Base-by-base conservation (phyloP, 2,797 vertebrate species). In the Nyctalus aviator region DNA sequence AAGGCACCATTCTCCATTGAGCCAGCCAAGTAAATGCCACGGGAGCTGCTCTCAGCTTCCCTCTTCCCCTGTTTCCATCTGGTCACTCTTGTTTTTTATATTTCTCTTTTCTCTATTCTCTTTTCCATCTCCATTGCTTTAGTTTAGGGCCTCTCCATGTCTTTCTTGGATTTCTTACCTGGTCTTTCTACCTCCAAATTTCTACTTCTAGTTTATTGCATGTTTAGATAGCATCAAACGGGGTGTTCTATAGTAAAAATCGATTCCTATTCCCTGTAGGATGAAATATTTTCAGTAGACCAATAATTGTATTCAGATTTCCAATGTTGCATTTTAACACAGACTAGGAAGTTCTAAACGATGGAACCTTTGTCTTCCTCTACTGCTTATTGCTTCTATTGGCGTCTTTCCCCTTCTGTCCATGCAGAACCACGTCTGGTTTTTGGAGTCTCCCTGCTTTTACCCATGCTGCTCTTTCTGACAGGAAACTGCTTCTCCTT, bases 131-230 rank as follows among this genome's bases (percentile, higher is more conserved):
- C 32, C 35, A 8, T 25, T 44, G 32, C 55, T 83, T 32, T 55
- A 64, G 6, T 25, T 44, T 50, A 37, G 25, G 37, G 3, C 1
- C 17, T 66, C 53, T 41, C 44, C n/a, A 5, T 73, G 17, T 77
- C 53, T 81, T 89, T 23, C 41, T 53, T 87, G 20, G 6, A 57
- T 55, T 41, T 96, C 84, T 68, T 59, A 17, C 64, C 17, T 89
- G n/a, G 5, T 20, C 30, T 15, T 11, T 23, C 13, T 46, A 3
- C 2, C 2, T 73, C 6, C 50, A 21, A 57, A 77, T 69, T 75
- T 84, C 8, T 77, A 21, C 48, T 66, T 83, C 20, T 48, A 37
- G 62, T 41, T 87, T 30, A 35, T 41, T 18, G 8, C 9, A 7
- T 25, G 32, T 12, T 17, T 18, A 25, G 46, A 37, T 57, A 35